Evolutionary conservation across 2,888 invertebrate genomes (phyloP).

Genomic region (Seladonia tumulorum): DNA sequence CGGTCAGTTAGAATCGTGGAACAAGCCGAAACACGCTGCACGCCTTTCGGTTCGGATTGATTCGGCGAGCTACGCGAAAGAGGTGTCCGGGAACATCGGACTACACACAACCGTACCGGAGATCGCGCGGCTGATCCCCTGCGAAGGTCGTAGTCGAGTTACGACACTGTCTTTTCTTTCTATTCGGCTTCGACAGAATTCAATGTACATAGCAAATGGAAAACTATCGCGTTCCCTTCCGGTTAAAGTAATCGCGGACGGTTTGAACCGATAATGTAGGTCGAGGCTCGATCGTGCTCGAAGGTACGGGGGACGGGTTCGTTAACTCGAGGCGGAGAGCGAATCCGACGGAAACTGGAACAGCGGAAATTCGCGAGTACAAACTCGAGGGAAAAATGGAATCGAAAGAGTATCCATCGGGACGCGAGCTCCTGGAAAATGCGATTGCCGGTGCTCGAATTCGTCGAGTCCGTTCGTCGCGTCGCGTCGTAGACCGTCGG

Average conservation of each 20-base stretch:
- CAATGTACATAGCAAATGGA: neutral
- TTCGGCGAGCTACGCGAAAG: neutral
- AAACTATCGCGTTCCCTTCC: neutral
- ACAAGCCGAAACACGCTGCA: neutral
- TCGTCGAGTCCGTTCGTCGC: neutral
- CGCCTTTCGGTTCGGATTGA: neutral
- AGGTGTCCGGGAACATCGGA: neutral
- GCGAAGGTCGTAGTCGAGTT: neutral
- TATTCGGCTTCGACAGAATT: neutral
- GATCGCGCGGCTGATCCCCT: neutral
- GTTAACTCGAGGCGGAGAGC: conserved; percentile 1
- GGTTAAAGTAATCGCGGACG: conserved; percentile 1
- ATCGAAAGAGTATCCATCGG: neutral
- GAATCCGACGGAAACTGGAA: neutral
- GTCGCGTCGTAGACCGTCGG: too few relatives aligned
- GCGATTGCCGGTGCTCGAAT: neutral
- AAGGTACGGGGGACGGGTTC: neutral
- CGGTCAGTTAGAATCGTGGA: neutral
- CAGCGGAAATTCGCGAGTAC: neutral
- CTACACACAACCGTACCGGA: too few relatives aligned
- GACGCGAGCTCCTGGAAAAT: neutral
- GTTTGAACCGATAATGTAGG: neutral
- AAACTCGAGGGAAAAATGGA: neutral
- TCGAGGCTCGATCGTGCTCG: neutral
- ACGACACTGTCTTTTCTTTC: neutral